A percentile compares a stretch with the other conserved stretches of the same genome.
Conservation (phyloP, 92 coral and sea anemone genomes). For the Palythoa grandiflora region DNA sequence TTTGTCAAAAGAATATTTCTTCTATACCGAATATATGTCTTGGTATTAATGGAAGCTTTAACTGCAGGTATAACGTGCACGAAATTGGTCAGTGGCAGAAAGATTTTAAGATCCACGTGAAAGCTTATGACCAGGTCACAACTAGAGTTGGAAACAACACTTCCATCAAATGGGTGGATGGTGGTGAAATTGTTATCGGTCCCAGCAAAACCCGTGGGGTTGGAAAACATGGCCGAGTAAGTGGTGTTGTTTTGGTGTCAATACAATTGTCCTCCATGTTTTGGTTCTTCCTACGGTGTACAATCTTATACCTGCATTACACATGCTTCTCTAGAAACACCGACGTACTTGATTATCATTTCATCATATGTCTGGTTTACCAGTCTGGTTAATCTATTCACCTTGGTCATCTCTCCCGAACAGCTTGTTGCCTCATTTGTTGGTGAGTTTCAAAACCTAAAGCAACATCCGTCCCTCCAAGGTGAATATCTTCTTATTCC, state of each 20-base stretch:
- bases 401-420: not conserved
- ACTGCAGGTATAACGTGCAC: constrained; percentile 89
- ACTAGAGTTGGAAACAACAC: constrained; percentile 78
- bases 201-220: constrained; percentile 83
- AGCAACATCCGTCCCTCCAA: constrained; percentile 86
- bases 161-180: constrained; percentile 86
- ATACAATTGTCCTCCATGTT: too few species aligned
- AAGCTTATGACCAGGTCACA: constrained; percentile 86
- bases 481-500: constrained; percentile 87
- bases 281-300: not conserved
- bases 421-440: constrained; percentile 92
- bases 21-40: not conserved
- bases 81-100: constrained; percentile 86
- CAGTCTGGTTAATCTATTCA: not conserved
- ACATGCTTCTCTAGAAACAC: too few species aligned
- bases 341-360: too few species aligned
- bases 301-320: not conserved
- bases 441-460: constrained; percentile 90
- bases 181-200: constrained; percentile 92
- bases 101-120: constrained; percentile 90
- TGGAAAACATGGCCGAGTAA: constrained; percentile 90
- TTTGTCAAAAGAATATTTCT: too few species aligned
- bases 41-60: not conserved
- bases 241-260: constrained; percentile 4
- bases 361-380: too few species aligned